These are phyloP conservation scores for Pterobdella sp. DNA, from an alignment of 2,888 invertebrate genomes.

Conservation along the genomic window DNA sequence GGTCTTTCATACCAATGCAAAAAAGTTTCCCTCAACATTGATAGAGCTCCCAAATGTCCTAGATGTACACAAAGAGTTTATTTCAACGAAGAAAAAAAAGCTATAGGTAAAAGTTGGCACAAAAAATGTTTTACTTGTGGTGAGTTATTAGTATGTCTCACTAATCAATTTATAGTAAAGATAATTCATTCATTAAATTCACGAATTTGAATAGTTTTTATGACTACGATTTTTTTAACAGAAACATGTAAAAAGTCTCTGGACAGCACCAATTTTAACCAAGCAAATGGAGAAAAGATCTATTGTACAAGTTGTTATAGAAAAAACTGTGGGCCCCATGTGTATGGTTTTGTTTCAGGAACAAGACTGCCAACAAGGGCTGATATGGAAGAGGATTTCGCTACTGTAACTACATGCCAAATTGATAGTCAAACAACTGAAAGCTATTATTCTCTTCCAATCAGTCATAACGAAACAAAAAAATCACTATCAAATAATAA, in stretches of 20 bases:
- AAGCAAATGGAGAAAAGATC: slow-evolving; percentile 74
- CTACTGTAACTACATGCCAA: neutral
- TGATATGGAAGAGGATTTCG: slow-evolving; percentile 2
- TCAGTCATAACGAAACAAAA: no score
- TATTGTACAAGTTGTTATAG: slow-evolving; percentile 84
- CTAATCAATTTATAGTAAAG: neutral
- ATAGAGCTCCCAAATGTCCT: slow-evolving; percentile 60
- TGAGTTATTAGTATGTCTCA: slow-evolving; percentile 37
- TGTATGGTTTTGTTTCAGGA: slow-evolving; percentile 29
- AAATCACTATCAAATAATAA: no score
- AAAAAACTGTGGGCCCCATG: slow-evolving; percentile 67
- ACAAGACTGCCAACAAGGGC: slow-evolving; percentile 25
- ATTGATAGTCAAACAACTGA: neutral
- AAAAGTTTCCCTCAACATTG: slow-evolving; percentile 34
- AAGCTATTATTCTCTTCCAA: neutral
- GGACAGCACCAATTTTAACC: slow-evolving; percentile 62
- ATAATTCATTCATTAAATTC: neutral
- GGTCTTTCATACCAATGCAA: slow-evolving; percentile 37
- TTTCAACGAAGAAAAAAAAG: slow-evolving; percentile 52
- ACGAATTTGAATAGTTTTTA: neutral
- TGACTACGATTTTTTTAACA: slow-evolving; percentile 24
- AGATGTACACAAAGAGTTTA: slow-evolving; percentile 61
- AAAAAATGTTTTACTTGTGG: slow-evolving; percentile 51
- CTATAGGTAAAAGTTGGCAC: slow-evolving; percentile 51
- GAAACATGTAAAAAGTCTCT: slow-evolving; percentile 47